Evolutionary conservation across 2,113 vertebrate species (phyloP).

Genomic region (Rhinoderma darwinii): DNA sequence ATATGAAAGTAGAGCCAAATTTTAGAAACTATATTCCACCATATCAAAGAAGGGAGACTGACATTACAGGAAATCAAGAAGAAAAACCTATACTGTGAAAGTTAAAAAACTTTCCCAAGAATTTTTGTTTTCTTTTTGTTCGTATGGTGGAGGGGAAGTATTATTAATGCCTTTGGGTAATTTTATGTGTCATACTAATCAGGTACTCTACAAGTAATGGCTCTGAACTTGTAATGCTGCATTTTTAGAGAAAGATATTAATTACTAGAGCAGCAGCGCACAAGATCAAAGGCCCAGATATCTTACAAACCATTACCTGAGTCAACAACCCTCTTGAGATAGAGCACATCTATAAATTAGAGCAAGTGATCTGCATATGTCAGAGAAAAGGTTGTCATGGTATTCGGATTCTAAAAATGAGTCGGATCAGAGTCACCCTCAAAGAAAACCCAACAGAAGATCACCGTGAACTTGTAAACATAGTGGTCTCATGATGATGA

Average conservation of each 20-base stretch:
- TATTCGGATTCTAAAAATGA: neutral
- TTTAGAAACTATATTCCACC: too few species aligned
- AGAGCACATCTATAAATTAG: slow-evolving; percentile 28
- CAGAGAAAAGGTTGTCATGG: slow-evolving; percentile 39
- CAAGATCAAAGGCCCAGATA: slow-evolving; percentile 42
- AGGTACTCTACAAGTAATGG: neutral
- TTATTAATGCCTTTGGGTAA: neutral
- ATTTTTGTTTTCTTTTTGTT: neutral
- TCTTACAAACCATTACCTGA: slow-evolving; percentile 52
- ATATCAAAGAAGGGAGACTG: too few species aligned
- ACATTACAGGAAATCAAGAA: too few species aligned
- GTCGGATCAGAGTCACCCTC: neutral
- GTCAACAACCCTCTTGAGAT: slow-evolving; percentile 52
- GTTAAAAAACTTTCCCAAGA: too few species aligned
- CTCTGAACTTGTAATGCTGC: neutral
- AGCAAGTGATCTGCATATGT: slow-evolving; percentile 11
- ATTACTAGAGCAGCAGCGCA: slow-evolving; percentile 17
- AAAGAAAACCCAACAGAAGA: neutral
- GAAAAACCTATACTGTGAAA: neutral
- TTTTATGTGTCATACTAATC: neutral
- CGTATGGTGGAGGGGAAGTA: neutral
- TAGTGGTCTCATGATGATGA: neutral
- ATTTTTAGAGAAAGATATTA: slow-evolving; percentile 23
- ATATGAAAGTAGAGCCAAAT: too few species aligned
- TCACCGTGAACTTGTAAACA: neutral